Base-by-base conservation (phyloP, 2,113 vertebrate genomes). In the Alethe diademata region DNA sequence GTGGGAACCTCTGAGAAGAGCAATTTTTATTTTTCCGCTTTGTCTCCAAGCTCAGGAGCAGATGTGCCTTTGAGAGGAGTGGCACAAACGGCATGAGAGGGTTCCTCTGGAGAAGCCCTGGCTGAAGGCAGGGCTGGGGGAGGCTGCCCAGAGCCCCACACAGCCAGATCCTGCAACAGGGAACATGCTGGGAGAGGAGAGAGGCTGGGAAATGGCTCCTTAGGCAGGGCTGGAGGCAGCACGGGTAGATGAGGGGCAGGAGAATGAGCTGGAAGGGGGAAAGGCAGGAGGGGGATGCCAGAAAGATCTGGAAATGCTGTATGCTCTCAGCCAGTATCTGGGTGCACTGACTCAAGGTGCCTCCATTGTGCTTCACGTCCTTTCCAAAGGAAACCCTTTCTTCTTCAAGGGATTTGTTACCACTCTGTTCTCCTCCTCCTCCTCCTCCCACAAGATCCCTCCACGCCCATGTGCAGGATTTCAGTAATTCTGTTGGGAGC, bases 21-120 rank as follows among this genome's bases (percentile, higher is more conserved):
- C 62, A 72, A 22, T 14, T 90, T 72, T 72, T 31, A 2, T 89
- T 90, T 36, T 65, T 17, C 20, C 8, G 6, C 38, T 35, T 48
- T 2, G 1, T 33, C 48, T 54, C 31, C 0, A 1, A 53, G 72
- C 19, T 47, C 1, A 4, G 71, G 38, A 80, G 28, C 31, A 47
- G 69, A 64, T 22, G 26, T 54, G 74, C 31, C 15, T 57, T 40
- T 38, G 60, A 86, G 74, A 81, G 71, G 57, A 69, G 48, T 8
- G 4, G 1, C 5, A 33, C 18, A 19, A 19, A 17, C 0, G 0
- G 47, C 0, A 2, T 4, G 4, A 2, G 38, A 35, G 54, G 58
- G 25, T 8, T 79, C 25, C 53, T 53, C 31, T 86, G 50, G 76
- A 20, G 12, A 9, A 84, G 51, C 61, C 38, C 88, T 35, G 64